Conservation (phyloP, 2,888 invertebrate species). For the Ceratothoa steindachneri region DNA sequence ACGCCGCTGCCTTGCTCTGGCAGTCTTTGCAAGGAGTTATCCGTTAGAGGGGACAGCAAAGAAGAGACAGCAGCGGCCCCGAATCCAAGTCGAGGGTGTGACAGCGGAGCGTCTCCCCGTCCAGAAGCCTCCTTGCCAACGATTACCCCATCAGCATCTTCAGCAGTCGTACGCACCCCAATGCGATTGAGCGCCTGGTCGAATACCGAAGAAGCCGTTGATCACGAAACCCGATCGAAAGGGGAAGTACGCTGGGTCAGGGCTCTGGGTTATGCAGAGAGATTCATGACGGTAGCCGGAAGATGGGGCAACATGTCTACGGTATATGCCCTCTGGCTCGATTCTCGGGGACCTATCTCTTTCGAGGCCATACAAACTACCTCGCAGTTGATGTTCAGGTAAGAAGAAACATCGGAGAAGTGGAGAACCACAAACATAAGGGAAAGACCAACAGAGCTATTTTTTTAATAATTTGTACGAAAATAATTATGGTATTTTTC, state of each 20-base stretch:
- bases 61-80: too few relatives aligned
- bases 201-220: too few relatives aligned
- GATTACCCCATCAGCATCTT: background rate
- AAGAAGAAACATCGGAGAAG: too few relatives aligned
- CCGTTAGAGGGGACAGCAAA: background rate
- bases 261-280: constrained; percentile 40
- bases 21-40: background rate
- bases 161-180: background rate
- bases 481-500: too few relatives aligned
- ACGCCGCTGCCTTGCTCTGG: constrained; percentile 5
- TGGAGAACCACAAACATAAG: too few relatives aligned
- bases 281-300: constrained; percentile 41
- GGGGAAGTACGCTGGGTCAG: constrained; percentile 28
- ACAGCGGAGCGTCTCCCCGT: background rate
- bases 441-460: too few relatives aligned
- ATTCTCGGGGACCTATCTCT: constrained; percentile 24
- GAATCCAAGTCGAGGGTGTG: background rate
- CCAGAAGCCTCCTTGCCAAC: background rate
- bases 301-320: constrained; percentile 45
- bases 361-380: constrained; percentile 28
- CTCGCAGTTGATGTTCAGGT: constrained; percentile 35
- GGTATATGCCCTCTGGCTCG: constrained; percentile 40
- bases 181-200: background rate
- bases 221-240: too few relatives aligned
- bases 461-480: too few relatives aligned